Evolutionary conservation across 2,888 invertebrate genomes (phyloP), one percentile per base, ranked within the genome.

Genomic region (Elmis aenea): DNA sequence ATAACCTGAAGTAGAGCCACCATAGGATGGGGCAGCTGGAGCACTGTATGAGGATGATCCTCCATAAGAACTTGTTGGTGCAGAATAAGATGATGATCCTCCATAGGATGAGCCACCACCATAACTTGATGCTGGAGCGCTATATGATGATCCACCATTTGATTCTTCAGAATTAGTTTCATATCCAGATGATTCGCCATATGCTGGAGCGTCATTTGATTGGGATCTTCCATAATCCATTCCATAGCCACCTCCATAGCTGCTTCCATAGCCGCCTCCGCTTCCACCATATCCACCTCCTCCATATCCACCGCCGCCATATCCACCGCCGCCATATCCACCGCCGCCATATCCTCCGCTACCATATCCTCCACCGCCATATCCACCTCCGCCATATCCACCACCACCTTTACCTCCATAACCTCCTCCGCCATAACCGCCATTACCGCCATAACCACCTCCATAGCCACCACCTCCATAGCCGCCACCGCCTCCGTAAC

Each of bases 251-350:
- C 8, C 25, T 6, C 25, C 10, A 25, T 25, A 25, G 9, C 8
- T n/a, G 4, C 38, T 42, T 28, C 45, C 47, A 16, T 40, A 42
- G 18, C 48, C 49, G 18, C 42, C 39, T 25, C 41, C 38, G 20
- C 46, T 45, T 8, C 35, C 13, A 13, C 40, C 24, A 18, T 13
- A 9, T 12, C 20, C 18, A 15, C 28, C 27, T n/a, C 26, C 32
- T n/a, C 33, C 20, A 21, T 20, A 33, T 9, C 33, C 33, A 13
- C 9, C 23, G 13, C 28, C n/a, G 8, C 39, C 31, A 22, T 40
- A 37, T 5, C 38, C 44, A 26, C 45, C 47, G 14, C 38, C 42
- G 18, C 48, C 49, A 21, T 40, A 38, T 25, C 41, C 38, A 22
- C 46, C 45, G 8, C 35, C 13, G 13, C 40, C 24, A 18, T 13